A percentile compares a stretch with the other conserved stretches of the same genome.
These are phyloP conservation scores for Harpagifer antarcticus DNA, from an alignment of 2,797 vertebrate species.

Conservation along the genomic window DNA sequence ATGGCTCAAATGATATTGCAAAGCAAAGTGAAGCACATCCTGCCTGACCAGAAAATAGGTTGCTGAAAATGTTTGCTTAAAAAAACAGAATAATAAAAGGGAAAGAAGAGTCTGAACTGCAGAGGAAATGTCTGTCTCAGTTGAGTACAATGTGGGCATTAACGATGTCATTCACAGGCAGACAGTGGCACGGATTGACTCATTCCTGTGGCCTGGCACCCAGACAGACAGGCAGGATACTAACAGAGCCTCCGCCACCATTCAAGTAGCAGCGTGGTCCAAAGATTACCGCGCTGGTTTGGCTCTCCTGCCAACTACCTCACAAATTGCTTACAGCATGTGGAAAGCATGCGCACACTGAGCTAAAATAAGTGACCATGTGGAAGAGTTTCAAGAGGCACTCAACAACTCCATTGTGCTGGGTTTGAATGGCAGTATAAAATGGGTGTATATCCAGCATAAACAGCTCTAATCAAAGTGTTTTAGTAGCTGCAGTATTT, in stretches of 20 bases:
- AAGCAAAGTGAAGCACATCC: too few relatives aligned
- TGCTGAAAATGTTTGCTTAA: too few relatives aligned
- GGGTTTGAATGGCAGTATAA: constrained; percentile 29
- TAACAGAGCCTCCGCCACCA: constrained; percentile 72
- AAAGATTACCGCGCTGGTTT: constrained; percentile 80
- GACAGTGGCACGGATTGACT: constrained; percentile 61
- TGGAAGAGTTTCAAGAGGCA: constrained; percentile 68
- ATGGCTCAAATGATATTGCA: background rate
- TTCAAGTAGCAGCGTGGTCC: constrained; percentile 78
- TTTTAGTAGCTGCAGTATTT: constrained; percentile 18
- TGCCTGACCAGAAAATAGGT: too few relatives aligned
- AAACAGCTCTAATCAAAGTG: constrained; percentile 20
- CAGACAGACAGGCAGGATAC: constrained; percentile 68
- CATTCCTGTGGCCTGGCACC: constrained; percentile 71
- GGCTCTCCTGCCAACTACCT: constrained; percentile 73
- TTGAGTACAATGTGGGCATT: constrained; percentile 53
- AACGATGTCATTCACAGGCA: constrained; percentile 61
- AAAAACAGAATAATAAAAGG: background rate
- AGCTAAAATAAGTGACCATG: constrained; percentile 66
- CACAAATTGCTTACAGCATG: constrained; percentile 83
- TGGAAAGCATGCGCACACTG: constrained; percentile 83
- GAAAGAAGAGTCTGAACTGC: constrained; percentile 2
- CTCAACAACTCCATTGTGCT: constrained; percentile 77
- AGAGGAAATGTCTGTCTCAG: constrained; percentile 16
- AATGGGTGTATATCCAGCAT: background rate